A percentile compares a stretch with the other conserved stretches of the same genome.
Conservation (phyloP, 1,140 invertebrate species). For the Whitmania pigra region DNA sequence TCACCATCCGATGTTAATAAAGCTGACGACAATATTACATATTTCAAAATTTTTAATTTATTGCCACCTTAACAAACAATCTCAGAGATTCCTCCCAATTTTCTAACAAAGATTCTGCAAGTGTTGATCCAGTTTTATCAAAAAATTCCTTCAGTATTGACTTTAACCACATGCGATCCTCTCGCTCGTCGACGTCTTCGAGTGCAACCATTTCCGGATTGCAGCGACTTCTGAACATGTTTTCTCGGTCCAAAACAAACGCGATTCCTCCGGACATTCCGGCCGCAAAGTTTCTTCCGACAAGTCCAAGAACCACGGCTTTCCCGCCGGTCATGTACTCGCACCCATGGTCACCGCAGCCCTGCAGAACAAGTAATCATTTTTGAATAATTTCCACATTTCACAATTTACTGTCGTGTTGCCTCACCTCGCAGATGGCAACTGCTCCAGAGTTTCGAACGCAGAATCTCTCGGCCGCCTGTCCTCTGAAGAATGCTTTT, state of each 20-base stretch:
- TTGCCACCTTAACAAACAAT: slow-evolving; percentile 70
- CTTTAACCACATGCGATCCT: slow-evolving; percentile 70
- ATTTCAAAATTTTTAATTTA: not conserved
- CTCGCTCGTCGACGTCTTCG: slow-evolving; percentile 58
- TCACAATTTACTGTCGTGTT: not conserved
- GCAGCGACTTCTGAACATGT: slow-evolving; percentile 54
- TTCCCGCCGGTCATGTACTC: slow-evolving; percentile 98
- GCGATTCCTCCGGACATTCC: slow-evolving; percentile 97
- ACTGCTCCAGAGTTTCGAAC: slow-evolving; percentile 90
- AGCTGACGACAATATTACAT: not conserved
- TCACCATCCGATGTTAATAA: not conserved
- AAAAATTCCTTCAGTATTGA: slow-evolving; percentile 71
- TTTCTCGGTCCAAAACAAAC: slow-evolving; percentile 67
- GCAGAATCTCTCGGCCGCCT: slow-evolving; percentile 92
- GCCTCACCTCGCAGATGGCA: slow-evolving; percentile 64
- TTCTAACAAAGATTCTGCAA: slow-evolving; percentile 64
- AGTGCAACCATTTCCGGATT: slow-evolving; percentile 83
- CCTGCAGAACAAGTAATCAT: slow-evolving; percentile 41
- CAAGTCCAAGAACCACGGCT: slow-evolving; percentile 79
- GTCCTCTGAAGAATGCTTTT: slow-evolving; percentile 84
- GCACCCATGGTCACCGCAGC: slow-evolving; percentile 95
- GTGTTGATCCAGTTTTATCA: slow-evolving; percentile 72
- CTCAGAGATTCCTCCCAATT: slow-evolving; percentile 66
- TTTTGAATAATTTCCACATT: not conserved
- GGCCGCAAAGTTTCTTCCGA: slow-evolving; percentile 92